Evolutionary conservation across 2,888 invertebrate species (phyloP), one percentile per base, ranked within the genome.

Genomic region (Rhagonycha fulva): DNA sequence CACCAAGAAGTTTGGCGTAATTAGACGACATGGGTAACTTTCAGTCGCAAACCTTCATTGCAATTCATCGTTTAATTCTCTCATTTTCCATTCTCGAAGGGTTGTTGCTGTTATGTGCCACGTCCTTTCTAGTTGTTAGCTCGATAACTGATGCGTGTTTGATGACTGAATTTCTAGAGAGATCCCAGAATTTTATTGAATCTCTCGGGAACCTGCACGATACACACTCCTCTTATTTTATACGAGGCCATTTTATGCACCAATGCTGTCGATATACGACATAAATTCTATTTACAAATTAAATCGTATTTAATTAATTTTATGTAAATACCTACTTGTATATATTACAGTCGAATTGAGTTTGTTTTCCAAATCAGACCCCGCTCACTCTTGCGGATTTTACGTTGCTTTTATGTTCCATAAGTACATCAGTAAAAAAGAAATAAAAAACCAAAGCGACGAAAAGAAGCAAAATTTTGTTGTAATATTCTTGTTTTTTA

Each of bases 61-160:
- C 76, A 72, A 72, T 76, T 76, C 76, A 72, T 72, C 76, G 76
- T 63, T 68, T 71, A 70, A 72, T 72, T 76, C 71, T 74, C 71
- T 62, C 32, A 62, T 72, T 68, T 68, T 68, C 62, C 62, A 28
- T 69, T 32, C 47, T 30, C 69, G 61, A 9, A 14, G 75, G 69
- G 72, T 80, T 80, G 30, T 68, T 68, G 28, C 63, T 66, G 63
- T 32, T 30, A 28, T 68, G 30, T 81, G 79, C 78, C 76, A 76
- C 80, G 76, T 80, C 82, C 82, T 80, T 81, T 79, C 79, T 77
- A 80, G 80, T 81, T 72, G 76, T 72, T 80, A 80, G 79, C 80
- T 80, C 77, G 77, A 80, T 78, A 81, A 80, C 81, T 81, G 82
- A 82, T 81, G 81, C 81, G 82, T 81, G 81, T 81, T 82, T 82